A percentile compares a stretch with the other conserved stretches of the same genome.
These are phyloP conservation scores for Ichneumoninae sp. DNA, from an alignment of 2,888 invertebrate species.

Conservation along the genomic window DNA sequence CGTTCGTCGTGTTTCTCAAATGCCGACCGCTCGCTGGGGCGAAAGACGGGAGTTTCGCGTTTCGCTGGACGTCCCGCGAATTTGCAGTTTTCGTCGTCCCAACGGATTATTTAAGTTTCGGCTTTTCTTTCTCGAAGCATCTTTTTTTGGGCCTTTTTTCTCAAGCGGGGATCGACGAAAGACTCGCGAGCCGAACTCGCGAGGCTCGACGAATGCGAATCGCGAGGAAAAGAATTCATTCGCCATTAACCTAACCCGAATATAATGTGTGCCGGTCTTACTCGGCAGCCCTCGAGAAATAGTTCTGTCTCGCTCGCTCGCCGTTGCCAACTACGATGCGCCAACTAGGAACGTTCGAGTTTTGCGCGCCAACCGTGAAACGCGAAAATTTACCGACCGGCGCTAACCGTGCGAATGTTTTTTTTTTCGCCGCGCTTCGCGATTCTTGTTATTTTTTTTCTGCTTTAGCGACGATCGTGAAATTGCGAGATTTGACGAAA, in stretches of 20 bases:
- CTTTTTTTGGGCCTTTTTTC: no score
- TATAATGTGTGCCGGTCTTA: conserved; percentile 57
- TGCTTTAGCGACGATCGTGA: not conserved
- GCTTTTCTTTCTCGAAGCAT: no score
- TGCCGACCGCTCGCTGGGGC: no score
- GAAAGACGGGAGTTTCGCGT: not conserved
- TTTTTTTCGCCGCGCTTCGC: not conserved
- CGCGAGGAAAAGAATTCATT: conserved; percentile 22
- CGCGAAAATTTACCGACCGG: conserved; percentile 15
- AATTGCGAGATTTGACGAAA: not conserved
- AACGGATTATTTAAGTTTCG: no score
- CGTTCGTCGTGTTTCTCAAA: no score
- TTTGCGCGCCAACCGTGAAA: conserved; percentile 70
- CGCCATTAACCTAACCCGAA: conserved; percentile 56
- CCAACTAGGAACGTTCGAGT: conserved; percentile 19
- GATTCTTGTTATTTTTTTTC: not conserved
- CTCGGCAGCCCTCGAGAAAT: conserved; percentile 39
- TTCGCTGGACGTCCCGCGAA: not conserved
- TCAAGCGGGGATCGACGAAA: no score
- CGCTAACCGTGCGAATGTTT: not conserved
- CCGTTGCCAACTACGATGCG: conserved; percentile 18
- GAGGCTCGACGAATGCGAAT: conserved; percentile 20
- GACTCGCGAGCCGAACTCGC: conserved; percentile 2
- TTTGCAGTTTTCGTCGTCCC: no score
- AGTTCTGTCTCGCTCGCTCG: conserved; percentile 24